phyloP scores from a whole-genome alignment of 2,797 vertebrate species.

The Gallinago solitaria region DNA sequence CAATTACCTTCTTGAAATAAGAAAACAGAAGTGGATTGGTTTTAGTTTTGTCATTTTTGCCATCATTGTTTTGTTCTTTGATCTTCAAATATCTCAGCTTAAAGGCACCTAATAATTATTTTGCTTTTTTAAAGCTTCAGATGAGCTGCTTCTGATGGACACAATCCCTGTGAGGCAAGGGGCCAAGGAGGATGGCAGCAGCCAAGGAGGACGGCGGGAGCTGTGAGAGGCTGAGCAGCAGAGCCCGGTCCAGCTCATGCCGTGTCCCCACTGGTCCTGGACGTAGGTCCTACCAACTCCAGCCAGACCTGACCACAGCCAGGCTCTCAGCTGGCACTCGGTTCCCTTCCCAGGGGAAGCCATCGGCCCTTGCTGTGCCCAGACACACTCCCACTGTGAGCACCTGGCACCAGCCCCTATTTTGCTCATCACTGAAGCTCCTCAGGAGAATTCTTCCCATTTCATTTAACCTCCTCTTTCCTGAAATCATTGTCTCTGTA shows the following conservation, averaged over 20 bases:
- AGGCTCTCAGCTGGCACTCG: neutral
- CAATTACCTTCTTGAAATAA: neutral
- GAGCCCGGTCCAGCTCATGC: neutral
- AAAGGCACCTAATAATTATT: neutral
- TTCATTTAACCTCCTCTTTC: neutral
- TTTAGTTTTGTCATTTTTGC: neutral
- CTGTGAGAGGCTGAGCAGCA: neutral
- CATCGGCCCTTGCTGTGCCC: fast-evolving
- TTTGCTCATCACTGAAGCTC: neutral
- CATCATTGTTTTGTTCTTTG: neutral
- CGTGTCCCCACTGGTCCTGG: neutral
- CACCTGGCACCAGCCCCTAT: neutral
- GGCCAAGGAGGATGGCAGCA: neutral
- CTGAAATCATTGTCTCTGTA: fast-evolving
- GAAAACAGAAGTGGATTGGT: neutral
- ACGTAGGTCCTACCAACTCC: fast-evolving
- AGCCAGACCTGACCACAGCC: neutral
- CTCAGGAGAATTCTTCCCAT: neutral
- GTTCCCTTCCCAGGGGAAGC: neutral
- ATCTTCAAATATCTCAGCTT: neutral
- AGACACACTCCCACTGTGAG: neutral
- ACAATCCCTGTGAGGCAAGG: neutral
- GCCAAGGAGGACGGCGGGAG: fast-evolving
- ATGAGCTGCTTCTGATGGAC: neutral
- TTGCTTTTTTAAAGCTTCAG: neutral